A percentile compares a stretch with the other conserved stretches of the same genome.
Conservation (phyloP, 2,888 invertebrate genomes). For the Amphipyra tragopoginis region DNA sequence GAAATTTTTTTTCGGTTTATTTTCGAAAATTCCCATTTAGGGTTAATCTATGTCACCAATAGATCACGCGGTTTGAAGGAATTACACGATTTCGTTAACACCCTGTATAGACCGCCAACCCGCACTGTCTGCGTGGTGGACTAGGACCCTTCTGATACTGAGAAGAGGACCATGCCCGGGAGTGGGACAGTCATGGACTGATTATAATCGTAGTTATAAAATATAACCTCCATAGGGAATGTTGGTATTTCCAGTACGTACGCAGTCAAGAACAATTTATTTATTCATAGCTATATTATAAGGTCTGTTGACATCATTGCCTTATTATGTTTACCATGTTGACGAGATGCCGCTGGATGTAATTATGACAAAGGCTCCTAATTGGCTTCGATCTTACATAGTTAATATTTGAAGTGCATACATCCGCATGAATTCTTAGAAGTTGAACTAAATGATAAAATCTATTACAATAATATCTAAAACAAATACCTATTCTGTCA, state of each 20-base stretch:
- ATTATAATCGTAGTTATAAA: not conserved
- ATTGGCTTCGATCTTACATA: slow-evolving; percentile 14
- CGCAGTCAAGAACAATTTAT: slow-evolving; percentile 48
- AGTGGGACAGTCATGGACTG: too few species aligned
- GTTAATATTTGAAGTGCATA: slow-evolving; percentile 1
- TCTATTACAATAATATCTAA: not conserved
- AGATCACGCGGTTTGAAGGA: too few species aligned
- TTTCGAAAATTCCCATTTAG: too few species aligned
- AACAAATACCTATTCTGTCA: too few species aligned
- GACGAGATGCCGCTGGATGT: slow-evolving; percentile 31
- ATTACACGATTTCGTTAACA: too few species aligned
- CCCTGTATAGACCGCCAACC: too few species aligned
- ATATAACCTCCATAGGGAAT: slow-evolving; percentile 19
- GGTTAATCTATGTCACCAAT: too few species aligned
- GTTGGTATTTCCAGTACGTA: slow-evolving; percentile 13
- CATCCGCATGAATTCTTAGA: slow-evolving; percentile 5
- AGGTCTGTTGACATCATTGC: slow-evolving; percentile 64
- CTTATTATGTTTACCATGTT: slow-evolving; percentile 33
- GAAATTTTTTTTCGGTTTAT: too few species aligned
- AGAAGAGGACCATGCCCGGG: too few species aligned
- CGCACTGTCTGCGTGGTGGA: too few species aligned
- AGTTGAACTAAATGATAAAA: not conserved
- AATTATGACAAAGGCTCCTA: slow-evolving; percentile 16
- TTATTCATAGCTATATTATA: slow-evolving; percentile 55
- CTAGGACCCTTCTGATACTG: too few species aligned